These are phyloP conservation scores for Erythrolamprus reginae DNA, from an alignment of 2,113 vertebrate species.

Conservation along the genomic window DNA sequence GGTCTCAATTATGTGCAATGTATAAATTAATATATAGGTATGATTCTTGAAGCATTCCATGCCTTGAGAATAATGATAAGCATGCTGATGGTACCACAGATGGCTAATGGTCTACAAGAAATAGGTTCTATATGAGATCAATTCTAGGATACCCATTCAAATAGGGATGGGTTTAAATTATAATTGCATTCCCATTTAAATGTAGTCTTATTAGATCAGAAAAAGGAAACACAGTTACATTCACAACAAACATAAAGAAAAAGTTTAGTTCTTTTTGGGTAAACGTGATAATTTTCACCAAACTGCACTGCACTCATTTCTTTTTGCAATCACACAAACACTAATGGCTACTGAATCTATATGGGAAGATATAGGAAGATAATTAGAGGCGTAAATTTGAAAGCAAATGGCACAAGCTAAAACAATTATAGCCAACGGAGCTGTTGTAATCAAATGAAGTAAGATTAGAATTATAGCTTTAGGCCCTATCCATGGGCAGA, in stretches of 20 bases:
- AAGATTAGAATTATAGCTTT: background rate
- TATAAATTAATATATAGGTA: background rate
- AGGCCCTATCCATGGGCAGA: background rate
- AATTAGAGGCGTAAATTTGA: background rate
- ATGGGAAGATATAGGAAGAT: background rate
- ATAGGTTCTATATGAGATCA: background rate
- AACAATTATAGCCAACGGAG: background rate
- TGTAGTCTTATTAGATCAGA: background rate
- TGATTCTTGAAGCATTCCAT: background rate
- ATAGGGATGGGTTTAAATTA: background rate
- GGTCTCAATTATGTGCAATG: background rate
- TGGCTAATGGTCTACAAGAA: background rate
- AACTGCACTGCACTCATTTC: conserved; percentile 1
- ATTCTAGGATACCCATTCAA: background rate
- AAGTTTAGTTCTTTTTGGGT: background rate
- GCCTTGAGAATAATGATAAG: background rate
- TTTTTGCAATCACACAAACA: background rate
- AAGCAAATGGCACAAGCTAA: background rate
- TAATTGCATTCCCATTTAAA: background rate
- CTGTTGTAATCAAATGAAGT: background rate
- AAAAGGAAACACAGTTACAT: background rate
- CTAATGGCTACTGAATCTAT: background rate
- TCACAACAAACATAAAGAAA: background rate
- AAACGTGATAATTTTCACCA: background rate
- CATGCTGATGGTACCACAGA: background rate